phyloP scores from a whole-genome alignment of 2,797 vertebrate genomes.

The Muraenolepis orangiensis region DNA sequence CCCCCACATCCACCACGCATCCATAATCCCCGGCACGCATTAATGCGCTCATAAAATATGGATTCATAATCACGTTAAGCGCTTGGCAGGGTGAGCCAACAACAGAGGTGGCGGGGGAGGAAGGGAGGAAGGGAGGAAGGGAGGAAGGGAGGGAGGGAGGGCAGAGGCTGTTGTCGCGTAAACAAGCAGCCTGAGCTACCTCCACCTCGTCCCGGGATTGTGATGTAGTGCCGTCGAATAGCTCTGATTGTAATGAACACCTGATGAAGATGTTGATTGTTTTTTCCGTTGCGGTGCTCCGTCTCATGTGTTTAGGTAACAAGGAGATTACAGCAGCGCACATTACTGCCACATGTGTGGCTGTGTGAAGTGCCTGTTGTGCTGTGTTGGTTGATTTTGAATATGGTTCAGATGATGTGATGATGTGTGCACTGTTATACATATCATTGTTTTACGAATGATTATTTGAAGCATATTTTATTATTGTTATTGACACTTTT shows the following conservation, averaged over 20 bases:
- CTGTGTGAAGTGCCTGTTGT: neutral
- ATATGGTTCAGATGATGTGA: neutral
- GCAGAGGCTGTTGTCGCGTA: constrained; percentile 36
- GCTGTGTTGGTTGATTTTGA: neutral
- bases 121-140: constrained; percentile 29
- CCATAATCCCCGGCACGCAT: constrained; percentile 55
- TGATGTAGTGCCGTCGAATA: constrained; percentile 31
- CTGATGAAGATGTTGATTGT: constrained; percentile 32
- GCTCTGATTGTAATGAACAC: constrained; percentile 42
- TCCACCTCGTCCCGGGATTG: constrained; percentile 13
- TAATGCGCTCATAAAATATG: constrained; percentile 57
- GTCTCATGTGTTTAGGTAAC: neutral
- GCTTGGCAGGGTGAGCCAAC: constrained; percentile 39
- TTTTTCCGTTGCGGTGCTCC: neutral
- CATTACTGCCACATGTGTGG: neutral
- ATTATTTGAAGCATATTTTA: neutral
- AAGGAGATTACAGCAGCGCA: neutral
- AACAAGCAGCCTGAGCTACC: constrained; percentile 38
- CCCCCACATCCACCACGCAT: constrained; percentile 25
- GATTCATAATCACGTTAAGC: constrained; percentile 60
- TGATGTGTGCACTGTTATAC: neutral
- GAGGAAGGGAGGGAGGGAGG: constrained; percentile 28
- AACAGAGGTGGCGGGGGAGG: constrained; percentile 26
- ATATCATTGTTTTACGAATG: neutral
- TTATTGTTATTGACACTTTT: neutral